Percentiles rank a stretch among this genome's conserved stretches.
Conservation (phyloP, 1,140 invertebrate genomes). For the Ephestia elutella region DNA sequence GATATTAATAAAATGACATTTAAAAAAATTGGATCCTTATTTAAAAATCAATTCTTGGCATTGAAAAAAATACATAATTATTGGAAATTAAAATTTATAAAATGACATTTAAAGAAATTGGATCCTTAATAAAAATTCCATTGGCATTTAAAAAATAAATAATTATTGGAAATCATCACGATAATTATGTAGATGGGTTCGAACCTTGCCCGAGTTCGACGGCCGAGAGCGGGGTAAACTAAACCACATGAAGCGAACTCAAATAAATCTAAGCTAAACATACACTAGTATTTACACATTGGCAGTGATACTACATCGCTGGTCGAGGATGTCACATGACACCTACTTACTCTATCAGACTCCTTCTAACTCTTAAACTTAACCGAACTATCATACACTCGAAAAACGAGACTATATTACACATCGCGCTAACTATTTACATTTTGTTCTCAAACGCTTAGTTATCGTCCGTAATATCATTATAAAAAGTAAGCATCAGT, state of each 20-base stretch:
- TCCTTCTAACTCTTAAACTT: constrained; percentile 32
- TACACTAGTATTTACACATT: constrained; percentile 57
- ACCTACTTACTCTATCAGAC: constrained; percentile 36
- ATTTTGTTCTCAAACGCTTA: constrained; percentile 34
- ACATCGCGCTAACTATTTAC: constrained; percentile 57
- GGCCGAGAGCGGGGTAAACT: constrained; percentile 15
- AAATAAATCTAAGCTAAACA: constrained; percentile 33
- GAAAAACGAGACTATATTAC: constrained; percentile 32
- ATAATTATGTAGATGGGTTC: background rate
- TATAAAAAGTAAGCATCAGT: constrained; percentile 69
- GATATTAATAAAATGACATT: no score
- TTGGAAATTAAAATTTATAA: no score
- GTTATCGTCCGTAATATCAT: constrained; percentile 34
- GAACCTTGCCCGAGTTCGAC: constrained; percentile 7
- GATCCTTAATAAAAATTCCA: background rate
- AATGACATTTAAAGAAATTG: no score
- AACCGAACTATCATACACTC: constrained; percentile 21
- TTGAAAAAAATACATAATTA: no score
- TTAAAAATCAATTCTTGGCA: no score
- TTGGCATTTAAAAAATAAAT: background rate
- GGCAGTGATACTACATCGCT: constrained; percentile 63
- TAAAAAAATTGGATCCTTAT: no score
- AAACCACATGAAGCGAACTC: constrained; percentile 36
- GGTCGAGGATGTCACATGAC: constrained; percentile 39
- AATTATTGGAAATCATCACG: background rate